A percentile compares a stretch with the other conserved stretches of the same genome.
Evolutionary conservation across 1,140 invertebrate species (phyloP).

Genomic region (Sitobion miscanthi): DNA sequence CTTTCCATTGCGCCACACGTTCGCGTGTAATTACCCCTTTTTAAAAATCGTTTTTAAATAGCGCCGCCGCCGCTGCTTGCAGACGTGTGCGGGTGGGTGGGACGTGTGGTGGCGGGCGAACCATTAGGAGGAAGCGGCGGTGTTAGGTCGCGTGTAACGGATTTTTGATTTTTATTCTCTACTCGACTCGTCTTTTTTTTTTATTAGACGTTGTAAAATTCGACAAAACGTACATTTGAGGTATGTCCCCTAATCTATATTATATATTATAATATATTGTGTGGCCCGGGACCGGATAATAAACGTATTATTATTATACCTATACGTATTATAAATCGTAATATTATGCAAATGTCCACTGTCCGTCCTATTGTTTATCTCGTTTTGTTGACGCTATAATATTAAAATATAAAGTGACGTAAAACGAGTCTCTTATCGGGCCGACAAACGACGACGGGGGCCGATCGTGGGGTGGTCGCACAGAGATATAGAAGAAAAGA

Average conservation of each 20-base stretch:
- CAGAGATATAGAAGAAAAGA: not conserved
- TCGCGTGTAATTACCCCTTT: slow-evolving; percentile 49
- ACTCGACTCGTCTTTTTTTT: not conserved
- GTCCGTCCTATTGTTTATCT: not conserved
- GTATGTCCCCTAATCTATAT: not conserved
- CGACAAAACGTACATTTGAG: not conserved
- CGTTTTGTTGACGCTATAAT: not conserved
- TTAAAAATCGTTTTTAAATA: slow-evolving; percentile 54
- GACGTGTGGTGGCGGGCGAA: not conserved
- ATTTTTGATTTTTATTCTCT: not conserved
- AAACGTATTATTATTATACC: not conserved
- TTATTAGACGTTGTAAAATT: not conserved
- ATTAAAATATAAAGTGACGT: not conserved
- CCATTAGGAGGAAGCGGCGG: not conserved
- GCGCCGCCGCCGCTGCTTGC: not conserved
- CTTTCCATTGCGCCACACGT: slow-evolving; percentile 29
- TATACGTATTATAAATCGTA: slow-evolving; percentile 12
- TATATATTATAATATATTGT: not conserved
- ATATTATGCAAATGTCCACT: slow-evolving; percentile 9
- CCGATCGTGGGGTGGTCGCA: not conserved
- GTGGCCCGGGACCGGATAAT: not conserved
- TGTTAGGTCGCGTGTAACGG: not conserved
- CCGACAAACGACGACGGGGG: not conserved
- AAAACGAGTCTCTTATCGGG: not conserved
- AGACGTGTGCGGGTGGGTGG: not conserved